A percentile compares a stretch with the other conserved stretches of the same genome.
Conservation (phyloP, 2,113 vertebrate species). For the Pavo muticus region DNA sequence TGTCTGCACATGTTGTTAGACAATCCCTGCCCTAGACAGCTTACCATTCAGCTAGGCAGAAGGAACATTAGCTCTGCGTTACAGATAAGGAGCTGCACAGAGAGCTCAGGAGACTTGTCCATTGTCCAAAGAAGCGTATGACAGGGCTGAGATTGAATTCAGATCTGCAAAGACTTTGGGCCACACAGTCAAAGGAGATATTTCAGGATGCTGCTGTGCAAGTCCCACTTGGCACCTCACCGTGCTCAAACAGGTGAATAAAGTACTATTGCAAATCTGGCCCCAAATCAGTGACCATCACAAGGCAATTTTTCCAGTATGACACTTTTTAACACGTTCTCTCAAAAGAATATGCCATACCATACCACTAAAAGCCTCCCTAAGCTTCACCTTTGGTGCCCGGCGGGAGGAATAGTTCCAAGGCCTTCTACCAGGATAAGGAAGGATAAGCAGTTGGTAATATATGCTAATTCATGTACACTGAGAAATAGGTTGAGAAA, state of each 20-base stretch:
- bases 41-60: neutral
- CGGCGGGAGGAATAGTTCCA: neutral
- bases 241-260: neutral
- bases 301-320: neutral
- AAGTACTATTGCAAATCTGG: neutral
- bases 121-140: neutral
- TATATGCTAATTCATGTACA: neutral
- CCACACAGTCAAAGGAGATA: neutral
- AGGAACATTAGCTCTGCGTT: conserved; percentile 2
- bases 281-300: neutral
- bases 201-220: neutral
- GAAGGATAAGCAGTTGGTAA: neutral
- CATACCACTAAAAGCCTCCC: neutral
- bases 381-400: neutral
- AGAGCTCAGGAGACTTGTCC: neutral
- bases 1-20: conserved; percentile 9
- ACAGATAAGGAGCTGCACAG: neutral
- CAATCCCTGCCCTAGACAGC: conserved; percentile 41
- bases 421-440: neutral
- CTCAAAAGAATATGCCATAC: neutral
- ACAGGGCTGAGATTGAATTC: neutral
- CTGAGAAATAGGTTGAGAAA: neutral
- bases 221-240: neutral
- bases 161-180: neutral
- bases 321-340: neutral